Evolutionary conservation across 37 sponge, comb jelly and placozoan genomes (phyloP).

Genomic region (Oopsacas minuta): DNA sequence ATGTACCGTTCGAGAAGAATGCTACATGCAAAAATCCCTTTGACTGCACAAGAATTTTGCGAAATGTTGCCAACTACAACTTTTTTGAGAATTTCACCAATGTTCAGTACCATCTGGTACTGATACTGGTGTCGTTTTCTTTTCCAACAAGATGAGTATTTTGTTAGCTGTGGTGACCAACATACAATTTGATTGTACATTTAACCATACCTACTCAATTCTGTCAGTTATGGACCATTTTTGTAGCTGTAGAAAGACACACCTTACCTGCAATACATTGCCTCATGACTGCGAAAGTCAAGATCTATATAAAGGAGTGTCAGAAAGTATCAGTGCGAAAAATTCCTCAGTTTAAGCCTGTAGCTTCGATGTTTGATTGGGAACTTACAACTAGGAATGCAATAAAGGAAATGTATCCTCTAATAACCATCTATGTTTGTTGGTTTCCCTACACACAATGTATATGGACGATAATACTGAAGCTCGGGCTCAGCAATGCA

Average conservation of each 20-base stretch:
- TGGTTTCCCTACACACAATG: conserved; percentile 14
- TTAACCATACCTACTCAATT: neutral
- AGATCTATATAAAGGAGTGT: neutral
- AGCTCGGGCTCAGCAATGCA: neutral
- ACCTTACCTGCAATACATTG: conserved; percentile 3
- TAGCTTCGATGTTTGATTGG: conserved; percentile 12
- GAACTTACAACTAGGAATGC: neutral
- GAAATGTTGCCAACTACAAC: neutral
- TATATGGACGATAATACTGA: neutral
- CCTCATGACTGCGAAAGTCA: conserved; percentile 8
- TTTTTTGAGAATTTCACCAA: neutral
- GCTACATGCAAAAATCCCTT: neutral
- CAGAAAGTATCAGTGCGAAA: neutral
- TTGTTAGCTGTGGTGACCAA: neutral
- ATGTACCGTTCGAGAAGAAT: conserved; percentile 12
- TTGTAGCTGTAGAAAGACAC: neutral
- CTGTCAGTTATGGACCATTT: conserved; percentile 1
- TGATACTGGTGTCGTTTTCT: neutral
- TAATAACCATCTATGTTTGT: neutral
- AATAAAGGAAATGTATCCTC: neutral
- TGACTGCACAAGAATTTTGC: neutral
- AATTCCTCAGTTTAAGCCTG: neutral
- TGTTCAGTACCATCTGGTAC: neutral
- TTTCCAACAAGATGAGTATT: neutral
- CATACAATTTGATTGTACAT: neutral